Evolutionary conservation across 2,888 invertebrate genomes (phyloP).

Genomic region (Oegoconia quadripuncta): DNA sequence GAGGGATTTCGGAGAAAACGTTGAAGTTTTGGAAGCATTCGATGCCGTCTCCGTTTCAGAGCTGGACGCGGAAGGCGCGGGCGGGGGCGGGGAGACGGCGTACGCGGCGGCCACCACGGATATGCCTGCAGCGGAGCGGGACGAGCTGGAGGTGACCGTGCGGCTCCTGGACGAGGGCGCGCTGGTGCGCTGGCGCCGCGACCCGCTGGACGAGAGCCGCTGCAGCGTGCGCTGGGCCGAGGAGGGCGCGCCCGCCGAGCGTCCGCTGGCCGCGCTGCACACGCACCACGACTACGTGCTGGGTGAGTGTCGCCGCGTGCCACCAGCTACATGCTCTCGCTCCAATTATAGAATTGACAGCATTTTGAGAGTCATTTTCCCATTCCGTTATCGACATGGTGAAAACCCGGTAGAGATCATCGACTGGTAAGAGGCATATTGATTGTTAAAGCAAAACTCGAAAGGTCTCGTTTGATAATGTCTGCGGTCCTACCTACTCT

Average conservation of each 20-base stretch:
- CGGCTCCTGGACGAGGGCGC: slow-evolving; percentile 86
- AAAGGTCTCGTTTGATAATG: neutral
- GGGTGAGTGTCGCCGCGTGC: slow-evolving; percentile 36
- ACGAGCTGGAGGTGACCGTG: slow-evolving; percentile 84
- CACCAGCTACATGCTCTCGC: neutral
- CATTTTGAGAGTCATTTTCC: neutral
- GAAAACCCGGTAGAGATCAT: neutral
- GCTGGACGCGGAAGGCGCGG: slow-evolving; percentile 25
- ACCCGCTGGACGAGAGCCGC: slow-evolving; percentile 73
- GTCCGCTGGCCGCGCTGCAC: slow-evolving; percentile 83
- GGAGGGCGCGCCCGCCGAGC: slow-evolving; percentile 55
- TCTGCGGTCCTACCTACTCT: too few relatives aligned
- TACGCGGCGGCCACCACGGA: slow-evolving; percentile 29
- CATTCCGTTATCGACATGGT: too few relatives aligned
- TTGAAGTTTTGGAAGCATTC: too few relatives aligned
- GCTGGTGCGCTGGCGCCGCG: slow-evolving; percentile 86
- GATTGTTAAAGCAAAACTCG: neutral
- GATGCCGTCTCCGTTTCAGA: slow-evolving; percentile 20
- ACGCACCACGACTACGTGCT: slow-evolving; percentile 84
- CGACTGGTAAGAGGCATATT: too few relatives aligned
- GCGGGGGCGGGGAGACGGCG: slow-evolving; percentile 27
- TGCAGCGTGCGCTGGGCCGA: slow-evolving; percentile 86
- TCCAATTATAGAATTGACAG: neutral
- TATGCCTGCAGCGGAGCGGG: slow-evolving; percentile 39
- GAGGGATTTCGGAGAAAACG: too few relatives aligned